Conservation (phyloP, 2,888 invertebrate species). For the Meghimatium bilineatum region DNA sequence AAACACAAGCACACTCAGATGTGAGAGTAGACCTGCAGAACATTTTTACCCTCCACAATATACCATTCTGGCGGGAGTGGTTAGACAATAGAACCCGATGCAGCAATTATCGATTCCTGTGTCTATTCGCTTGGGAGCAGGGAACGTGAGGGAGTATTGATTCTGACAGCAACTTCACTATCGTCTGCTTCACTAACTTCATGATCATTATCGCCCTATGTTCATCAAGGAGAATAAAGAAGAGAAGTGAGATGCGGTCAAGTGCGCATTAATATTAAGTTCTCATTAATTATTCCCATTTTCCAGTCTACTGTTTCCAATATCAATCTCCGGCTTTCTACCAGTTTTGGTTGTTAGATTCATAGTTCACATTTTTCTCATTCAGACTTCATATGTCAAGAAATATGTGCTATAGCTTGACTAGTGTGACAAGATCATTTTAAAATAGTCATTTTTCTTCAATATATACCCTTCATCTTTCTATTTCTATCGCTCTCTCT, state of each 20-base stretch:
- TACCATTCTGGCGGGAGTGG: not conserved
- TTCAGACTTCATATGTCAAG: too few species aligned
- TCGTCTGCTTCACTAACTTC: not conserved
- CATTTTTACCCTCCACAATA: not conserved
- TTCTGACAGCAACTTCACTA: not conserved
- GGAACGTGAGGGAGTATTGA: not conserved
- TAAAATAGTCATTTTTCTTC: too few species aligned
- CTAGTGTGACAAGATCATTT: too few species aligned
- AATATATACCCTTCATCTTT: too few species aligned
- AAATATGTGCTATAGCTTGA: too few species aligned
- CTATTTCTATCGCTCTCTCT: too few species aligned
- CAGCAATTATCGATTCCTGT: not conserved
- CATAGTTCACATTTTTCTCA: too few species aligned
- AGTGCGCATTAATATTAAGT: not conserved
- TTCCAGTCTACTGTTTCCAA: not conserved
- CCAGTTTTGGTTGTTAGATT: not conserved
- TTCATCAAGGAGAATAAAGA: not conserved
- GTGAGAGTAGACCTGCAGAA: not conserved
- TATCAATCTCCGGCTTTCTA: not conserved
- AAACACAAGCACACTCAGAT: too few species aligned
- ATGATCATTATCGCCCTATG: not conserved
- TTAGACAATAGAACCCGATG: constrained; percentile 2
- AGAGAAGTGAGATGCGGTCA: not conserved
- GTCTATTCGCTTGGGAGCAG: not conserved
- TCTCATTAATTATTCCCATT: not conserved